Evolutionary conservation across 2,113 vertebrate genomes (phyloP).

Genomic region (Tupaia chinensis): DNA sequence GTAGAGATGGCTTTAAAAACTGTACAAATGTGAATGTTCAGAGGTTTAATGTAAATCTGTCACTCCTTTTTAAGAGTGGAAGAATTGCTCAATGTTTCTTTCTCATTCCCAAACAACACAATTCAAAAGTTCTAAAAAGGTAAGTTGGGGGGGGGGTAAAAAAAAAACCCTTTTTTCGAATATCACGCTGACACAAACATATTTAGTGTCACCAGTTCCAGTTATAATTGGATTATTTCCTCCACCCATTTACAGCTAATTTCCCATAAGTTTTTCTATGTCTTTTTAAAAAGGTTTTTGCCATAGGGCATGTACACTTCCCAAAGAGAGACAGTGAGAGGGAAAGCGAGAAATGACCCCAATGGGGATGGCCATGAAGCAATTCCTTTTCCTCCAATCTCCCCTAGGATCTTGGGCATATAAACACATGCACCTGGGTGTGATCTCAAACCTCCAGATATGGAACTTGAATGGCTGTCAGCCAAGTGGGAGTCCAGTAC

Average conservation of each 20-base stretch:
- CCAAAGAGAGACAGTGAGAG: no score
- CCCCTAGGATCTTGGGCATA: no score
- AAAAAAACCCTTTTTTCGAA: not conserved
- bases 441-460: no score
- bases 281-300: no score
- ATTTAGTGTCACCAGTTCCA: not conserved
- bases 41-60: not conserved
- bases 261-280: not conserved
- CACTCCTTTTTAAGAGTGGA: not conserved
- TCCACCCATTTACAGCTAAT: not conserved
- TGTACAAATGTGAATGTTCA: not conserved
- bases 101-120: not conserved
- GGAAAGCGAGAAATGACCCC: no score
- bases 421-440: no score
- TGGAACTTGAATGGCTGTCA: no score
- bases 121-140: not conserved
- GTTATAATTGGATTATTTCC: not conserved
- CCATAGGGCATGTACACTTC: no score
- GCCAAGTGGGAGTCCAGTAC: no score
- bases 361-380: no score
- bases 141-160: not conserved
- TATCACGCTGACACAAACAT: not conserved
- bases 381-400: no score
- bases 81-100: constrained; percentile 12
- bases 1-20: not conserved